These are phyloP conservation scores for Pongo pygmaeus DNA, from an alignment of 2,113 vertebrate species.

Conservation along the genomic window DNA sequence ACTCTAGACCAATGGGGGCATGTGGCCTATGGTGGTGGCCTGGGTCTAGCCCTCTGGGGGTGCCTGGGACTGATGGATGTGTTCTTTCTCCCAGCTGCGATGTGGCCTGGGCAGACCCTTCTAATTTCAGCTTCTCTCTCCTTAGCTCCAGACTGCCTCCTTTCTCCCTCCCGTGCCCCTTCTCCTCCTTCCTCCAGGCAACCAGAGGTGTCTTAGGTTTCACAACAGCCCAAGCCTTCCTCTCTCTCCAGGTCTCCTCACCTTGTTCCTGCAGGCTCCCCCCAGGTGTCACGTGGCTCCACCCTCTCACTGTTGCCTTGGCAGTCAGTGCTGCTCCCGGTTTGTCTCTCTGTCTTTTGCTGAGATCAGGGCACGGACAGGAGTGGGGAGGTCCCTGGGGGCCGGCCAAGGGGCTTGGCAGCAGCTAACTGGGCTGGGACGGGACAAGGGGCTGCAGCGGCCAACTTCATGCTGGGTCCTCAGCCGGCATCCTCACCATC, in stretches of 20 bases:
- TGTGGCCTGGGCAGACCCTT: neutral
- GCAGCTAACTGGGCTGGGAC: neutral
- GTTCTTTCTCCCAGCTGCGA: neutral
- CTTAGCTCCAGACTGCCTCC: neutral
- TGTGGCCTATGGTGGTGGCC: neutral
- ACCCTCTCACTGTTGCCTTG: neutral
- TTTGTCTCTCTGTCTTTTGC: neutral
- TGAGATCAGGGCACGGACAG: neutral
- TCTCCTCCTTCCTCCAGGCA: neutral
- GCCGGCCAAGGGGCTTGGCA: no score
- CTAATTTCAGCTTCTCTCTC: neutral
- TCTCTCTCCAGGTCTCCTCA: neutral
- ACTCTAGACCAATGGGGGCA: no score
- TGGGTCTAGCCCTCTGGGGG: no score
- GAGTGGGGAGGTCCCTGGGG: neutral
- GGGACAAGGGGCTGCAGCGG: accelerated
- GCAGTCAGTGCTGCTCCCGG: accelerated
- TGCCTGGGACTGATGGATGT: neutral
- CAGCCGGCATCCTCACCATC: neutral
- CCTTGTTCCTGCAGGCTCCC: neutral
- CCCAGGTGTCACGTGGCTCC: neutral
- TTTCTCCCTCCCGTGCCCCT: accelerated
- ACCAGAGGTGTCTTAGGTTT: neutral
- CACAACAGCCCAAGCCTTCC: neutral
- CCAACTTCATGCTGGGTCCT: neutral